Evolutionary conservation across 1,140 invertebrate species (phyloP).

Genomic region (Doryteuthis pealeii): DNA sequence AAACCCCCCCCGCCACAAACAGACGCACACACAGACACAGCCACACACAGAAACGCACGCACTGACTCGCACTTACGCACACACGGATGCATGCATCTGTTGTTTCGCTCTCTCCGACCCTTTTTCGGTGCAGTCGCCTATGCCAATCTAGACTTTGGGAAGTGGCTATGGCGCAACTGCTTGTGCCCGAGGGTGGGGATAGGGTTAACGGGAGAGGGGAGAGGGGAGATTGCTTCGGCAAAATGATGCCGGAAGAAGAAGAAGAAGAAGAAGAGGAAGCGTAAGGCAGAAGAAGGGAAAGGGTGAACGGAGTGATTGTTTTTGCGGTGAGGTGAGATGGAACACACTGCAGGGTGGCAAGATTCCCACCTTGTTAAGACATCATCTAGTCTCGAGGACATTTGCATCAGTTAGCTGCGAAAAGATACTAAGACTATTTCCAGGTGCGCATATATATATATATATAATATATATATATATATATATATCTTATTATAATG

Average conservation of each 20-base stretch:
- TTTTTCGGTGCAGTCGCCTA: neutral
- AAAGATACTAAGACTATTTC: no score
- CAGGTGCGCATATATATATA: no score
- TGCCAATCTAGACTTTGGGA: neutral
- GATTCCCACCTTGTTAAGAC: no score
- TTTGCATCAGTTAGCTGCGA: no score
- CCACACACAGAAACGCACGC: neutral
- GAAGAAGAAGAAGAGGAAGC: neutral
- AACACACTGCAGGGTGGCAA: no score
- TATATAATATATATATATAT: no score
- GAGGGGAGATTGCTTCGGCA: neutral
- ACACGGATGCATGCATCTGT: neutral
- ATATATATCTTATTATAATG: no score
- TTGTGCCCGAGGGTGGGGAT: neutral
- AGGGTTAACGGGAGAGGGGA: neutral
- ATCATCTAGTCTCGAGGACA: no score
- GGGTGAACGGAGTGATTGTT: neutral
- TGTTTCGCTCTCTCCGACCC: neutral
- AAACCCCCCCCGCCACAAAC: neutral
- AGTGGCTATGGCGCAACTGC: neutral
- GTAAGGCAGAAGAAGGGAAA: neutral
- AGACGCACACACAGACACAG: neutral
- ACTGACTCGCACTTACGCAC: neutral
- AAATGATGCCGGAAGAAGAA: neutral
- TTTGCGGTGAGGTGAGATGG: no score